Base-by-base conservation (phyloP, 2,888 invertebrate genomes). In the Ceraclea dissimilis region DNA sequence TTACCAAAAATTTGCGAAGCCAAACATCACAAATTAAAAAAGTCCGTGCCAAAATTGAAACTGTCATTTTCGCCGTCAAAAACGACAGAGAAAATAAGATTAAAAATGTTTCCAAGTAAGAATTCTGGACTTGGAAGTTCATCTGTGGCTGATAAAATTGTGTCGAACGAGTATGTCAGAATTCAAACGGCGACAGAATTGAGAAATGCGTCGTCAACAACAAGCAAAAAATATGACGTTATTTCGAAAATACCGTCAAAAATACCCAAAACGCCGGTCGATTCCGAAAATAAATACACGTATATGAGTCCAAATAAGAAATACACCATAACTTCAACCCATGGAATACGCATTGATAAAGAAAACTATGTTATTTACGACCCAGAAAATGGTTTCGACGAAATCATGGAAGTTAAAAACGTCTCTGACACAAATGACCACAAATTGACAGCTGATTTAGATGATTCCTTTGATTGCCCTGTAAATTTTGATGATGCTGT, bases 351-450 rank as follows among this genome's bases (percentile, higher is more conserved):
- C 62, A 78, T 76, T 65, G 78, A 78, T 65, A 78, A 78, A 66
- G 78, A 78, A 63, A 77, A 78, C 66, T 78, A 78, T 61, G 77
- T 77, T 17, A 74, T 78, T 64, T 78, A 77, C 62, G 78, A 78
- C 66, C 78, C 78, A 1, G 66, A 65, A 49, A 75, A 75, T 51
- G 78, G 78, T n/a, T 78, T 78, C 63, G 71, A 72, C 31, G 51
- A 16, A 51, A 71, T 72, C 51, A 53, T n/a, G 26, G 52, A 53
- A 31, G 10, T 66, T 68, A 17, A 49, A 55, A 54, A 66, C 67
- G 54, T 39, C 8, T 5, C n/a, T 4, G 39, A 39, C 4, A 4
- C 39, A 8, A 13, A 26, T 26, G 26, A 26, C 20, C 17, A 26
- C 19, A 34, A 49, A 54, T 49, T 43, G 13, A 20, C 8, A 8